Percentiles rank a stretch among this genome's conserved stretches.
Conservation (phyloP, 2,888 invertebrate genomes). For the Apantesis nais region DNA sequence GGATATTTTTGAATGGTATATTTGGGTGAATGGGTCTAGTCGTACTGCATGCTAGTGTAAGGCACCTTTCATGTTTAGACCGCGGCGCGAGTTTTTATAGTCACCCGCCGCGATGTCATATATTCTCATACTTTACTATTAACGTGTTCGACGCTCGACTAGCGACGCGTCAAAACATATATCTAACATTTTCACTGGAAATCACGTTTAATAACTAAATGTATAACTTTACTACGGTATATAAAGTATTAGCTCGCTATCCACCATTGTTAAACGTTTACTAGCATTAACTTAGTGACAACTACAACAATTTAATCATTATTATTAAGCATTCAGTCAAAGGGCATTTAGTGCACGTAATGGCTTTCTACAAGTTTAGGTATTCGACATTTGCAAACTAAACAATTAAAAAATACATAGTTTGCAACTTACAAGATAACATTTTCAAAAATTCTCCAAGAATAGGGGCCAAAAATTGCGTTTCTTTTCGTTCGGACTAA, state of each 20-base stretch:
- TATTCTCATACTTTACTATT: constrained; percentile 15
- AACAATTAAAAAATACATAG: constrained; percentile 5
- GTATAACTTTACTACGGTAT: constrained; percentile 30
- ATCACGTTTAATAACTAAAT: constrained; percentile 22
- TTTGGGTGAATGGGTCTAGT: constrained; percentile 49
- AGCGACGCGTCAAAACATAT: constrained; percentile 10
- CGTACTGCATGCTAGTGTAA: constrained; percentile 51
- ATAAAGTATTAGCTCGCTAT: constrained; percentile 24
- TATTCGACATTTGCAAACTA: constrained; percentile 10
- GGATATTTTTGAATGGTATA: constrained; percentile 58
- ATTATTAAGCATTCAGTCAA: constrained; percentile 13
- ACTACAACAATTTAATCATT: constrained; percentile 24
- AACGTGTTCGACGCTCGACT: constrained; percentile 10
- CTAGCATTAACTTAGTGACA: constrained; percentile 26
- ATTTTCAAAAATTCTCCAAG: constrained; percentile 25
- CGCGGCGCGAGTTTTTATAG: constrained; percentile 23
- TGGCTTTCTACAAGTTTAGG: constrained; percentile 5
- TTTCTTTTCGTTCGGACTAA: constrained; percentile 28
- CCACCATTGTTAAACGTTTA: constrained; percentile 28
- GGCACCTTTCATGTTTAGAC: constrained; percentile 25
- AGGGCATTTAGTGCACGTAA: constrained; percentile 8
- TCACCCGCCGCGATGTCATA: constrained; percentile 21
- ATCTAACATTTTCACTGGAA: constrained; percentile 11
- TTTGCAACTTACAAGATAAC: not conserved
- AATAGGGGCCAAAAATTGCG: constrained; percentile 47